Evolutionary conservation across 2,113 vertebrate genomes (phyloP), one percentile per base, ranked within the genome.

Genomic region (Himantopus leucocephalus): DNA sequence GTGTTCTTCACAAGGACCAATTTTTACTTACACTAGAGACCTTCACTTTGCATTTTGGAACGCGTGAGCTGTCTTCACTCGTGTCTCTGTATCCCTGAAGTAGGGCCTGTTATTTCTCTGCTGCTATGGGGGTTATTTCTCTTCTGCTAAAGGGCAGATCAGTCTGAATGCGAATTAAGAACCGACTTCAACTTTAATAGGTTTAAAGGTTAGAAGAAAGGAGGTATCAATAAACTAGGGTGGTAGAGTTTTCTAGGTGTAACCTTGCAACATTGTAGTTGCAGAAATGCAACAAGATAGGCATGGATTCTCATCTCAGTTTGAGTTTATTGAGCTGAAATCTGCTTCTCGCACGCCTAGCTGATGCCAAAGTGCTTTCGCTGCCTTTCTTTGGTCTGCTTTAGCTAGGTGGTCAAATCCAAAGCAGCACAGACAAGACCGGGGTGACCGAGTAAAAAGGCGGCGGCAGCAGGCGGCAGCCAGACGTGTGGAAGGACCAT

Each of bases 21-120:
- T 59, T 91, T 92, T 76, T 50, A 48, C 34, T 84, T 48, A 32
- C 7, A 10, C 21, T 55, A 47, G 66, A 82, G n/a, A 45, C 14
- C 32, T 11, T 75, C 41, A 35, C 68, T 56, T 62, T 34, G 64
- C 13, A 5, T 72, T 88, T 82, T 58, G 67, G 53, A 67, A 6
- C 16, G 62, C 13, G 8, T 11, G 41, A 94, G 22, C 77, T 0
- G 0, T 39, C 50, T 77, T 52, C 19, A 13, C 19, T 53, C 0
- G 0, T 48, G 45, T 67, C 71, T 14, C 39, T 29, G 2, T 55
- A 34, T 41, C 47, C 30, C 70, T 29, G 27, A 35, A 55, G 47
- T 0, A 52, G n/a, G 45, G 30, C 18, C 16, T 73, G 14, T 24
- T 48, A 30, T 19, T 91, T 45, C 56, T 67, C 30, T 63, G 52